Evolutionary conservation across 2,888 invertebrate species (phyloP), one percentile per base, ranked within the genome.

Genomic region (Hydrotaea cyrtoneurina): DNA sequence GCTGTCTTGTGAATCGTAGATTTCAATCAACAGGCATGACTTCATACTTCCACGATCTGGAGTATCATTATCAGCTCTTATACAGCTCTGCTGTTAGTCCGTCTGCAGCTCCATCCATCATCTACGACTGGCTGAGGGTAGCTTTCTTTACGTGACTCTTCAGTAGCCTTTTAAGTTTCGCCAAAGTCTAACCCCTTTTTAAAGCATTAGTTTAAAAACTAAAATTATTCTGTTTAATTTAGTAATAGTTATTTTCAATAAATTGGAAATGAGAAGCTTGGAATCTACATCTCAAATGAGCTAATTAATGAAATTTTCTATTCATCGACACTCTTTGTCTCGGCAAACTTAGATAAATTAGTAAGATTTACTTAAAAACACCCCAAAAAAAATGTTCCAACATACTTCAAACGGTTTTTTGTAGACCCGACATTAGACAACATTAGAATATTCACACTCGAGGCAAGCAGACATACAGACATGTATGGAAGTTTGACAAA

Each of bases 401-500:
- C 0, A 15, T 43, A 23, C 46, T 46, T 39, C 19, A 46, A 69
- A 69, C 15, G 23, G 13, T 21, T 69, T 69, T 46, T 46, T 66
- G n/a, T 66, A 36, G 8, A 21, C 46, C 31, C 2, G 21, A n/a
- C 69, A 66, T 62, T 62, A 62, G 31, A 31, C 39, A 69, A 23
- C 69, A 69, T 69, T 69, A 69, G 69, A 69, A 69, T 26, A 69
- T 43, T 39, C 66, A 66, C 36, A 66, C 43, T 39, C 10, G 15
- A 66, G 53, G 55, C 64, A 15, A 72, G 66, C 82, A 46, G 11
- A 1, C 21, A 19, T 21, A 5, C 15, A 5, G 21, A 75, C 39
- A 62, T 50, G 46, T 85, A 80, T 84, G 85, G 79, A 82, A 89
- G 88, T 90, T 90, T 90, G 90, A 90, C 90, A 90, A 90, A 90